Evolutionary conservation across 2,888 invertebrate genomes (phyloP), one percentile per base, ranked within the genome.

Genomic region (Brachylomia viminalis): DNA sequence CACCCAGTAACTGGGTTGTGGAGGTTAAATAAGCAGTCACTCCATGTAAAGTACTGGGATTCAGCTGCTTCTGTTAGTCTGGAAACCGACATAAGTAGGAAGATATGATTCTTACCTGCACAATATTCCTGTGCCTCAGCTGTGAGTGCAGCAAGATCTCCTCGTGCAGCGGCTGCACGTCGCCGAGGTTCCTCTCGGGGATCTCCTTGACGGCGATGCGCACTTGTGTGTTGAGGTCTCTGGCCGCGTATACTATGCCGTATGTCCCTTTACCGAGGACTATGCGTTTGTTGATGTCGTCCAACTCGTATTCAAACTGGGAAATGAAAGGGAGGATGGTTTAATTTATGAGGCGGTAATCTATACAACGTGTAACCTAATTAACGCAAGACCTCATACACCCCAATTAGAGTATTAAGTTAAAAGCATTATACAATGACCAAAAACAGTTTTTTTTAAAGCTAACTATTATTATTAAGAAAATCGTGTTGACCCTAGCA

Each of bases 151-250:
- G 97, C 92, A 99, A 97, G 82, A 99, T 99, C 97, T 99, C 99
- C 95, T 99, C 99, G 93, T 99, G 99, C 85, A 99, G 95, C 0
- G 99, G 99, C 93, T 99, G 99, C 0, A 99, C 99, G 90, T 99
- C 99, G 0, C 99, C 99, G 5, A 99, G 97, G 94, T 99, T 99
- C 93, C 98, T 98, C 94, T 99, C 99, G 0, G 99, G 99, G 81
- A 99, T 99, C 97, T 99, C 99, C 94, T 99, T 99, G 30, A 99
- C 99, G 5, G 99, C 99, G 87, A 99, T 99, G 79, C 99, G 97
- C 86, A 98, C 98, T 97, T 99, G 99, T 0, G 99, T 99, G 93
- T 98, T 98, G 84, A 98, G 97, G 95, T 99, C 99, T 3, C 99
- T 95, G 0, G 99, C 99, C 0, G 99, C 99, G 94, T 98, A 99